These are phyloP conservation scores for Holcopasites calliopsidis DNA, from an alignment of 1,140 invertebrate genomes.

Conservation along the genomic window DNA sequence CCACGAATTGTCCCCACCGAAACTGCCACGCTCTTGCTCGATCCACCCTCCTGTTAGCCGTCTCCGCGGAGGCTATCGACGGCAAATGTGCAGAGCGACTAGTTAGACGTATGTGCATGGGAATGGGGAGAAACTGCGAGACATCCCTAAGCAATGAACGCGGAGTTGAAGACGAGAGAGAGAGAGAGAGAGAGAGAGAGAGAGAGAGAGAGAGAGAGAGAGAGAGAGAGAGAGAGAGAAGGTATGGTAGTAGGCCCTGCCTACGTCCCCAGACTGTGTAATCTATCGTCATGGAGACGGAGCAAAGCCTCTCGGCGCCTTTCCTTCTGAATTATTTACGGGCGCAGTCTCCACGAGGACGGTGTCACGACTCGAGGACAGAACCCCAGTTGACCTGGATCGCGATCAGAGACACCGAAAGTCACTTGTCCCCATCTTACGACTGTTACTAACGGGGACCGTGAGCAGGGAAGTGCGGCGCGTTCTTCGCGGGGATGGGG, in stretches of 20 bases:
- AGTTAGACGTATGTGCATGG: conserved; percentile 16
- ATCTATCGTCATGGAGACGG: conserved; percentile 68
- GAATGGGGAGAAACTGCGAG: not conserved
- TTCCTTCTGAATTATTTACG: conserved; percentile 69
- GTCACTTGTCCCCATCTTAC: conserved; percentile 40
- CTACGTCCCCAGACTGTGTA: conserved; percentile 60
- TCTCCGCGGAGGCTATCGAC: not conserved
- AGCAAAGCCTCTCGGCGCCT: conserved; percentile 58
- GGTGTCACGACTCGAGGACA: conserved; percentile 53
- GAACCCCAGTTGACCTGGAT: conserved; percentile 64
- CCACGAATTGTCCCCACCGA: not conserved
- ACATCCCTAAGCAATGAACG: conserved; percentile 5
- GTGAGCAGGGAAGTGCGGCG: not conserved
- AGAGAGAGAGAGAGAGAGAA: too few relatives aligned
- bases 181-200: too few relatives aligned
- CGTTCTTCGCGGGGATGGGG: not conserved
- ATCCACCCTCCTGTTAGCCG: not conserved
- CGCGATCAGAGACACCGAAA: conserved; percentile 57
- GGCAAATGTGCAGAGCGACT: conserved; percentile 21
- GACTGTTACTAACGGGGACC: conserved; percentile 37
- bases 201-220: too few relatives aligned
- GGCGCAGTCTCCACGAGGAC: conserved; percentile 54
- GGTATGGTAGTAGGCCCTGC: conserved; percentile 56
- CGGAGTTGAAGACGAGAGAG: conserved; percentile 26
- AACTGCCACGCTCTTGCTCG: not conserved